These are phyloP conservation scores for Oncorhynchus clarkii DNA, from an alignment of 2,113 vertebrate genomes.

Conservation along the genomic window DNA sequence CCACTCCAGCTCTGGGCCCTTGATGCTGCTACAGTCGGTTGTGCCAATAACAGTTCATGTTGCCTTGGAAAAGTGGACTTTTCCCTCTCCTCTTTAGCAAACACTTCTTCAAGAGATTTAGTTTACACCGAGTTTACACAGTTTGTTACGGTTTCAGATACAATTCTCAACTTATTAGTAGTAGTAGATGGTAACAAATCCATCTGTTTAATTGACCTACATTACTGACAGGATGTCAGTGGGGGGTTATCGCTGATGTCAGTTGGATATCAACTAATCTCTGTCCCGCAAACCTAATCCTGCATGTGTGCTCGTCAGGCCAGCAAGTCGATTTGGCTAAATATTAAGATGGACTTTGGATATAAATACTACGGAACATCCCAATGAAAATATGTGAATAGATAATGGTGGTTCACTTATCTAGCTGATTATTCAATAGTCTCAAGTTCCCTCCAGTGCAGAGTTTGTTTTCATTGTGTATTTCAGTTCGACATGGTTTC, in stretches of 20 bases:
- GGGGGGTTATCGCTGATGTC: not conserved
- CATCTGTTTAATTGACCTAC: too few species aligned
- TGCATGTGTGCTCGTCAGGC: too few species aligned
- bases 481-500: slow-evolving; percentile 44
- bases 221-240: not conserved
- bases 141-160: slow-evolving; percentile 11
- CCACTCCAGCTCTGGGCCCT: slow-evolving; percentile 17
- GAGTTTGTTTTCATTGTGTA: slow-evolving; percentile 51
- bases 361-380: not conserved
- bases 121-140: not conserved
- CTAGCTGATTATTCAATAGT: slow-evolving; percentile 5
- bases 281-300: not conserved
- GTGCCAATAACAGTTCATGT: slow-evolving; percentile 53
- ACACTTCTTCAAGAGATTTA: slow-evolving; percentile 23
- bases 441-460: slow-evolving; percentile 33
- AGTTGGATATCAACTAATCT: not conserved
- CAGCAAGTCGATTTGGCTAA: too few species aligned
- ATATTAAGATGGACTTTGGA: not conserved
- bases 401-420: not conserved
- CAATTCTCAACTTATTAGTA: not conserved
- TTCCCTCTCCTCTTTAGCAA: slow-evolving; percentile 45
- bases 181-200: not conserved
- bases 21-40: slow-evolving; percentile 48
- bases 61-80: slow-evolving; percentile 54
- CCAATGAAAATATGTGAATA: not conserved